Evolutionary conservation across 2,797 vertebrate species (phyloP).

Genomic region (Syngnathus rostellatus): DNA sequence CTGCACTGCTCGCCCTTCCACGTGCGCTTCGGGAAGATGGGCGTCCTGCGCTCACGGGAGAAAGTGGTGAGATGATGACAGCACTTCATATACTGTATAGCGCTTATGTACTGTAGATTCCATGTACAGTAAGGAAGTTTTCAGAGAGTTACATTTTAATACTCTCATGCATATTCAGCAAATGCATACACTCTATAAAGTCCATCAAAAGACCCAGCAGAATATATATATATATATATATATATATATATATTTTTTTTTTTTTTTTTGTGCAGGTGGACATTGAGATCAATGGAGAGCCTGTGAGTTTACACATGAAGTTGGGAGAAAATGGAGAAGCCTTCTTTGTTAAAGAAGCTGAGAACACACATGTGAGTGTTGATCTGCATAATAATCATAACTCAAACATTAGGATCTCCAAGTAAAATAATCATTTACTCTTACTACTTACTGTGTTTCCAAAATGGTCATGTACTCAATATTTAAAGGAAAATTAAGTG

Average conservation of each 20-base stretch:
- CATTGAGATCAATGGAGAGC: conserved; percentile 94
- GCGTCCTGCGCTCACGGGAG: conserved; percentile 87
- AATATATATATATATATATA: background rate
- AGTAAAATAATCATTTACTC: background rate
- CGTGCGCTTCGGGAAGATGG: conserved; percentile 94
- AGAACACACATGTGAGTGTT: conserved; percentile 75
- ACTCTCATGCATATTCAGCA: background rate
- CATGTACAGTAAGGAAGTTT: background rate
- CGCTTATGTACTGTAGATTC: no score
- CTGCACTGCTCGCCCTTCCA: conserved; percentile 96
- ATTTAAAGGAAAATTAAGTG: background rate
- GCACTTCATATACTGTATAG: background rate
- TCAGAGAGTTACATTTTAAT: background rate
- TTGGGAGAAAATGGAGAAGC: conserved; percentile 94
- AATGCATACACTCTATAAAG: background rate
- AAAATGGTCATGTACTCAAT: no score
- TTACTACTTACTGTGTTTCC: no score
- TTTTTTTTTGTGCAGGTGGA: conserved; percentile 74
- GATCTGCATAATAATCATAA: background rate
- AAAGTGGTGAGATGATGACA: conserved; percentile 81
- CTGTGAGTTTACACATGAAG: conserved; percentile 93
- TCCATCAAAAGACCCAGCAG: background rate
- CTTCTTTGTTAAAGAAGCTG: conserved; percentile 88
- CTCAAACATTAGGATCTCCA: background rate
- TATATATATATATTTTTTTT: no score